Conservation (phyloP, 2,113 vertebrate genomes). For the Zosterops pallidus region DNA sequence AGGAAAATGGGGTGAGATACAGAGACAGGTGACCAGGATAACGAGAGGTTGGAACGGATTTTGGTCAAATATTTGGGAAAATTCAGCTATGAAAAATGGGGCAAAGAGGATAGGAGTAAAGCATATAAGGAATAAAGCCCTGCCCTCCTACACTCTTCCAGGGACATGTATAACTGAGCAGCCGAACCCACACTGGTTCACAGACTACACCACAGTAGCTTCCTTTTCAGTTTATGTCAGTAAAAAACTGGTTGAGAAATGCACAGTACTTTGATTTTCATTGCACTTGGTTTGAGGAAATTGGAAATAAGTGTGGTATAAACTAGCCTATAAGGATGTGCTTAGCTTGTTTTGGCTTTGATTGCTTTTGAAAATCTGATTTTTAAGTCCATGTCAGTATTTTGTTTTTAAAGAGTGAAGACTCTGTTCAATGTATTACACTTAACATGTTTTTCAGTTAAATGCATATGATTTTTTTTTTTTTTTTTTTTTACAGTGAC, state of each 20-base stretch:
- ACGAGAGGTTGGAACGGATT: background rate
- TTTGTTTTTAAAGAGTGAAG: background rate
- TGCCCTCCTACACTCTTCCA: fast-evolving
- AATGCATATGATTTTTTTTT: background rate
- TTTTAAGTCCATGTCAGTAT: background rate
- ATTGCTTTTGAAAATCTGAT: background rate
- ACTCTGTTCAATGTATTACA: background rate
- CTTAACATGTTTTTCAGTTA: background rate
- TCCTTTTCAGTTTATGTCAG: background rate
- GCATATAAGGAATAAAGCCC: background rate
- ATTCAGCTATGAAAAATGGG: background rate
- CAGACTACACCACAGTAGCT: background rate
- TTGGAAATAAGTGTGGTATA: background rate
- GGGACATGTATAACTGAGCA: background rate
- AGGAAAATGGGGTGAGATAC: background rate
- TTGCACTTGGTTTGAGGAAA: background rate
- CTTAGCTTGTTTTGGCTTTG: background rate
- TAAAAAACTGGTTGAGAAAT: background rate
- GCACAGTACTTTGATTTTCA: background rate
- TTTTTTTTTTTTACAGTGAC: too few relatives aligned
- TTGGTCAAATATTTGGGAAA: background rate
- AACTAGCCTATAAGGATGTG: background rate
- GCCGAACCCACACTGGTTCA: background rate
- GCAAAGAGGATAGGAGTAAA: background rate
- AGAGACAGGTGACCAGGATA: background rate